phyloP scores from a whole-genome alignment of 2,797 vertebrate species.

The Hypotaenidia okinawae region DNA sequence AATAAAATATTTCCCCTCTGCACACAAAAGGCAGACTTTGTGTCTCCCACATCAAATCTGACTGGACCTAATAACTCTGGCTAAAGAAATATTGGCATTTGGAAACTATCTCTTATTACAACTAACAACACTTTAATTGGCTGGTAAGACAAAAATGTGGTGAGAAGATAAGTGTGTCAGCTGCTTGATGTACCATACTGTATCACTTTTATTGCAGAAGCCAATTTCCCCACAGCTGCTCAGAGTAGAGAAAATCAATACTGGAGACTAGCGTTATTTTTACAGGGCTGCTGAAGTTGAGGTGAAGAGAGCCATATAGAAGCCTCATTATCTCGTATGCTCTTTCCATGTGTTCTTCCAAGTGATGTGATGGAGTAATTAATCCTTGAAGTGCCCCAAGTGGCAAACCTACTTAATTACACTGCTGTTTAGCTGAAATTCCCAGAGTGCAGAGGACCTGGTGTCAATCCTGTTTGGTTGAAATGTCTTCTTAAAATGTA shows the following conservation, averaged over 20 bases:
- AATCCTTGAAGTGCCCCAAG: conserved; percentile 47
- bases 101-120: neutral
- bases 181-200: neutral
- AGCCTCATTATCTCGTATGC: neutral
- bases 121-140: neutral
- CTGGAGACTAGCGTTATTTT: neutral
- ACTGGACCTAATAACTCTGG: neutral
- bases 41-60: neutral
- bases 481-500: neutral
- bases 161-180: neutral
- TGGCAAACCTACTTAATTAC: conserved; percentile 22
- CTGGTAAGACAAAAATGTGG: neutral
- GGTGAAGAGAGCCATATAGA: conserved; percentile 4
- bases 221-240: neutral
- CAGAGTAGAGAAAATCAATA: neutral
- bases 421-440: conserved; percentile 7
- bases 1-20: neutral
- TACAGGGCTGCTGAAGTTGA: neutral
- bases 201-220: neutral
- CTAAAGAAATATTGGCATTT: neutral
- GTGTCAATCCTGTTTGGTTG: neutral
- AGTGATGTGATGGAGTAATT: conserved; percentile 34
- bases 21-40: neutral
- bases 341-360: conserved; percentile 5
- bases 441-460: neutral